These are phyloP conservation scores for Brachirus orientalis DNA, from an alignment of 2,113 vertebrate species.

Conservation along the genomic window DNA sequence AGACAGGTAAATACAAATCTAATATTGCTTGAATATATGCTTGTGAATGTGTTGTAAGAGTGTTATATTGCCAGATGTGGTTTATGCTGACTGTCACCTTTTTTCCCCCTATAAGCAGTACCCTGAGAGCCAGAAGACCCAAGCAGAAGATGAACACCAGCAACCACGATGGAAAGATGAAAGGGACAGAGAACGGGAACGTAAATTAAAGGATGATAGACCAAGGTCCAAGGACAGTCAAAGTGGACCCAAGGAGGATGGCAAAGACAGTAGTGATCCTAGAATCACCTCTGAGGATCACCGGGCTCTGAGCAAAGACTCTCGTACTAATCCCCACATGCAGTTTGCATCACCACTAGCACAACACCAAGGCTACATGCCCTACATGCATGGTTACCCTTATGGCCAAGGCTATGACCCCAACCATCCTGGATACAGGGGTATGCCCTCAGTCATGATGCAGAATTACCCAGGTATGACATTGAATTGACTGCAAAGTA, in stretches of 20 bases:
- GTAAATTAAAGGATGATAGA: conserved; percentile 96
- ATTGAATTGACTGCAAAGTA: background rate
- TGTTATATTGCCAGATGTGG: conserved; percentile 2
- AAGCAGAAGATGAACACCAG: conserved; percentile 91
- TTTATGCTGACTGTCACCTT: conserved; percentile 23
- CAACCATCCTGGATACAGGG: conserved; percentile 95
- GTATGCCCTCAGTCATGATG: conserved; percentile 98
- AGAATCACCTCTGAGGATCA: conserved; percentile 89
- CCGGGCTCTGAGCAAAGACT: conserved; percentile 90
- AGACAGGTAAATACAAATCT: conserved; percentile 89
- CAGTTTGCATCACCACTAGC: conserved; percentile 93
- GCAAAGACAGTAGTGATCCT: conserved; percentile 88
- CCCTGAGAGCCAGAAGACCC: conserved; percentile 90
- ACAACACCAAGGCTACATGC: conserved; percentile 97
- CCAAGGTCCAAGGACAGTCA: conserved; percentile 87
- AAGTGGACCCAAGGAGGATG: conserved; percentile 86
- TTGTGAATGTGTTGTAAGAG: conserved; percentile 6
- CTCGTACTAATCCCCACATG: conserved; percentile 91
- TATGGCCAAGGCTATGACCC: conserved; percentile 97
- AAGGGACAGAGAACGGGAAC: conserved; percentile 85
- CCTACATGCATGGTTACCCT: conserved; percentile 98
- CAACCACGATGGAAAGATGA: conserved; percentile 90
- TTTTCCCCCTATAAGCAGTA: conserved; percentile 87
- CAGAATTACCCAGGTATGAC: conserved; percentile 96
- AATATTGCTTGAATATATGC: background rate